Percentiles rank a stretch among this genome's conserved stretches.
Evolutionary conservation across 2,113 vertebrate species (phyloP).

Genomic region (Edolisoma coerulescens): DNA sequence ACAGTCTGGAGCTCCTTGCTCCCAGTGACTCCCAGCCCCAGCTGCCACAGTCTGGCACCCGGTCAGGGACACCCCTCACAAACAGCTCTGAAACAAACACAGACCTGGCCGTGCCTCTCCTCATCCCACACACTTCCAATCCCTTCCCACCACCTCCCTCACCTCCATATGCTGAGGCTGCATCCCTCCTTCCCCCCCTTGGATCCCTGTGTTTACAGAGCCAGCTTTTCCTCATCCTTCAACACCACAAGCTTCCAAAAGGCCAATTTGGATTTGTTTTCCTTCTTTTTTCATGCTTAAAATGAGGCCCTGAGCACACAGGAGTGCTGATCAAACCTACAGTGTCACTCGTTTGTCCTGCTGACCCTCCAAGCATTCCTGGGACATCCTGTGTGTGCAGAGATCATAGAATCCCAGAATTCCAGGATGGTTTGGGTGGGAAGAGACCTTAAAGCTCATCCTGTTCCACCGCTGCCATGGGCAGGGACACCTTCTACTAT

Average conservation of each 20-base stretch:
- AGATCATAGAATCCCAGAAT: neutral
- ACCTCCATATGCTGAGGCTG: neutral
- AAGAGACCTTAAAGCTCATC: neutral
- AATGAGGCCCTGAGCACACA: neutral
- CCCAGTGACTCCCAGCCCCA: neutral
- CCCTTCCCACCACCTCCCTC: neutral
- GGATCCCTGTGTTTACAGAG: neutral
- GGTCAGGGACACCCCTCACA: neutral
- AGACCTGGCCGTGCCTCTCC: neutral
- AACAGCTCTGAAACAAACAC: neutral
- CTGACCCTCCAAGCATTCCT: neutral
- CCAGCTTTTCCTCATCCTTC: neutral
- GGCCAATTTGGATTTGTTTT: neutral
- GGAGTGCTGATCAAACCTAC: neutral
- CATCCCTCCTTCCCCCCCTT: neutral
- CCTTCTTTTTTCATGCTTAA: neutral
- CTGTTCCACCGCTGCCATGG: rapidly evolving
- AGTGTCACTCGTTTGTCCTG: rapidly evolving
- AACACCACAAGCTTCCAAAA: neutral
- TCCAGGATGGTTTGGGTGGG: neutral
- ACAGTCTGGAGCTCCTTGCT: neutral
- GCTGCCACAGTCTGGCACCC: neutral
- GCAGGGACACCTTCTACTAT: rapidly evolving
- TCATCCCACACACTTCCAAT: neutral
- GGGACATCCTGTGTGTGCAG: neutral